Percentiles rank a stretch among this genome's conserved stretches.
These are phyloP conservation scores for Eupleurogrammus muticus DNA, from an alignment of 2,797 vertebrate genomes.

Conservation along the genomic window DNA sequence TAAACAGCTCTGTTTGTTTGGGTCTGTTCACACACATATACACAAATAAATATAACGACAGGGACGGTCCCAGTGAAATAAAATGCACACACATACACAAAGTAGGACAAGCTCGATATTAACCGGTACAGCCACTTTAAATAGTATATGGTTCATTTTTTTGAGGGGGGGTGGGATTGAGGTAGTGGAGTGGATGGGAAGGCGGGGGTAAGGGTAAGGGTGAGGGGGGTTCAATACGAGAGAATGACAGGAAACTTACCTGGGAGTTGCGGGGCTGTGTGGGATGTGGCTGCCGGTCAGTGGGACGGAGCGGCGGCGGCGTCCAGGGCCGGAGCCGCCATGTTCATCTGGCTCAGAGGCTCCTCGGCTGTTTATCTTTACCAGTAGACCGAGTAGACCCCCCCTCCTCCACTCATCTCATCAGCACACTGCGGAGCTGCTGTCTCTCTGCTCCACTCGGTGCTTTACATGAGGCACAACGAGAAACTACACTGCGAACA, in stretches of 20 bases:
- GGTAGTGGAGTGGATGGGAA: no score
- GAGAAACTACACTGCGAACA: no score
- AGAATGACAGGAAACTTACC: conserved; percentile 63
- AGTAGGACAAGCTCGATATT: conserved; percentile 6
- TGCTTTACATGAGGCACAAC: no score
- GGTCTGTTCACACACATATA: neutral
- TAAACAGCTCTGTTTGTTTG: conserved; percentile 28
- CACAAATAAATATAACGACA: neutral
- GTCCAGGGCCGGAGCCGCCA: conserved; percentile 74
- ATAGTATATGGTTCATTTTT: neutral
- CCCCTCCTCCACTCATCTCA: conserved; percentile 49
- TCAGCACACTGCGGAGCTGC: conserved; percentile 34
- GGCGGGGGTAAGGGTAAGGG: neutral
- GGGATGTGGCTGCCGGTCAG: conserved; percentile 42
- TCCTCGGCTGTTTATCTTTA: conserved; percentile 73
- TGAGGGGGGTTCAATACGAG: neutral
- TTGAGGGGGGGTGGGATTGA: conserved; percentile 3
- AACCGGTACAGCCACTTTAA: conserved; percentile 21
- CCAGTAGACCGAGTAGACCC: conserved; percentile 33
- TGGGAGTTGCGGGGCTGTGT: conserved; percentile 47
- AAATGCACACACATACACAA: neutral
- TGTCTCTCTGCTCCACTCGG: conserved; percentile 4
- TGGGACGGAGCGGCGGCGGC: conserved; percentile 50
- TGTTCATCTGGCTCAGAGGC: conserved; percentile 72
- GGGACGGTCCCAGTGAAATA: neutral